phyloP scores from a whole-genome alignment of 2,888 invertebrate genomes.

The Athalia rosae region DNA sequence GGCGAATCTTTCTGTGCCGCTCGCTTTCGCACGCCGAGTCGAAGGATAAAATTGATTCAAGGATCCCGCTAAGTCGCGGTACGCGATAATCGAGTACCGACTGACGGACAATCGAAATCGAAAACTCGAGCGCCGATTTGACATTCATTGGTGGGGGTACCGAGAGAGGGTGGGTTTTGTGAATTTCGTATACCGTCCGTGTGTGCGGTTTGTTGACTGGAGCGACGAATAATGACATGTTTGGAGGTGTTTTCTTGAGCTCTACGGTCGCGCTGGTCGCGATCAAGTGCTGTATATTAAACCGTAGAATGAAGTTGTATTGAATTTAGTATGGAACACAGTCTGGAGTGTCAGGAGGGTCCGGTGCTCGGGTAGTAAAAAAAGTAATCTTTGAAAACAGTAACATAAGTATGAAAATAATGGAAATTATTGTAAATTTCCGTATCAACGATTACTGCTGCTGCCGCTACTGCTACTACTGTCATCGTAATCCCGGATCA shows the following conservation, averaged over 20 bases:
- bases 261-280: constrained; percentile 20
- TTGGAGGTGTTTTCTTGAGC: constrained; percentile 34
- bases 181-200: constrained; percentile 11
- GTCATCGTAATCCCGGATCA: not conserved
- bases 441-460: constrained; percentile 5
- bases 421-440: constrained; percentile 20
- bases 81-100: not conserved
- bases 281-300: constrained; percentile 3
- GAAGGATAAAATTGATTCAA: too few relatives aligned
- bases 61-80: too few relatives aligned
- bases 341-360: constrained; percentile 24
- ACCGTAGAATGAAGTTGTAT: not conserved
- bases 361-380: not conserved
- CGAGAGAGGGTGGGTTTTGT: constrained; percentile 18
- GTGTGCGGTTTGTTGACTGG: constrained; percentile 25
- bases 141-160: not conserved
- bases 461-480: not conserved
- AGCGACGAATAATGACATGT: constrained; percentile 40
- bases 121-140: too few relatives aligned
- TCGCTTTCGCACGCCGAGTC: too few relatives aligned
- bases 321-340: constrained; percentile 15
- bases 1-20: too few relatives aligned
- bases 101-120: not conserved
- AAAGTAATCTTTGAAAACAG: not conserved
- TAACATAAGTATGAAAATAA: constrained; percentile 7